Evolutionary conservation across 2,113 vertebrate genomes (phyloP).

Genomic region (Dicentrarchus labrax): DNA sequence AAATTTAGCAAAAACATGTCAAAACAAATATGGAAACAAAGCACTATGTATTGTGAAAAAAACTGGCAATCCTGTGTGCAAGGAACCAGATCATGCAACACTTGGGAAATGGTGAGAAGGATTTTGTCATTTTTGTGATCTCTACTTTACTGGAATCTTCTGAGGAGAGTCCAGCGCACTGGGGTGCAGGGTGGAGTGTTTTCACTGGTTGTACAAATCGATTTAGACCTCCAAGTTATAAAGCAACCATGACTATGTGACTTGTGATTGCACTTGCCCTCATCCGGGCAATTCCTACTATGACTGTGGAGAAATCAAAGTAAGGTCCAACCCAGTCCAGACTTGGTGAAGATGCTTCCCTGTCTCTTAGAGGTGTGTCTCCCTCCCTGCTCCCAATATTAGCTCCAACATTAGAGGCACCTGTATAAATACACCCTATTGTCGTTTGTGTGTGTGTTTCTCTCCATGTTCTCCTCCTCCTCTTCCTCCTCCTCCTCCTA

Average conservation of each 20-base stretch:
- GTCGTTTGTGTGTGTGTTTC: slow-evolving; percentile 50
- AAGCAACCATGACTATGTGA: not conserved
- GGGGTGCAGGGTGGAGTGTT: not conserved
- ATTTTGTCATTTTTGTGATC: not conserved
- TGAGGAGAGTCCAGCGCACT: not conserved
- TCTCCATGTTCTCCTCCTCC: slow-evolving; percentile 15
- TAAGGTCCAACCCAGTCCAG: slow-evolving; percentile 26
- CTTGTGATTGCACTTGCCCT: not conserved
- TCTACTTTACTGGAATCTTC: not conserved
- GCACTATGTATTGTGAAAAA: not conserved
- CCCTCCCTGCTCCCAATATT: slow-evolving; percentile 49
- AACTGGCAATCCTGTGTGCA: not conserved
- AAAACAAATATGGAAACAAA: not conserved
- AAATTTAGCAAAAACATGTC: not conserved
- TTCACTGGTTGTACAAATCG: not conserved
- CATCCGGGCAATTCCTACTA: slow-evolving; percentile 12
- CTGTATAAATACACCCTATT: slow-evolving; percentile 74
- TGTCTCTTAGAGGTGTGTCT: slow-evolving; percentile 62
- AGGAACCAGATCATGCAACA: not conserved
- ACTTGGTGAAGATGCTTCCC: slow-evolving; percentile 60
- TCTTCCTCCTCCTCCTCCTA: slow-evolving; percentile 17
- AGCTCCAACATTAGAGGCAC: slow-evolving; percentile 63
- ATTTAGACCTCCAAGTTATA: not conserved
- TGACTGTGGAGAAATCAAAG: slow-evolving; percentile 30
- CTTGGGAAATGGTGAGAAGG: not conserved